Conservation (phyloP, 37 sponge, comb jelly and placozoan genomes). For the Spongilla lacustris region DNA sequence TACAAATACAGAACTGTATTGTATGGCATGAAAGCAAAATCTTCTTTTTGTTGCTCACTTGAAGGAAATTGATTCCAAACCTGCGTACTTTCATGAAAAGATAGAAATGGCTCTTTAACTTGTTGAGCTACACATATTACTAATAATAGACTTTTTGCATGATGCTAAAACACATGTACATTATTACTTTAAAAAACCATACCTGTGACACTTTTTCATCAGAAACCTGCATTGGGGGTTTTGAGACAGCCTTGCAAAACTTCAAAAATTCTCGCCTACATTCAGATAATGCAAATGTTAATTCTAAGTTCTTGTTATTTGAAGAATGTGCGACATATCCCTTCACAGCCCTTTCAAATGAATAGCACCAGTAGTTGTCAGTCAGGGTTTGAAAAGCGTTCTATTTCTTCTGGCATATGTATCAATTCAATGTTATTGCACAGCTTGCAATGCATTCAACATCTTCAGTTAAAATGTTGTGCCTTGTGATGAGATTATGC, state of each 20-base stretch:
- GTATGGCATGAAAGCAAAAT: no score
- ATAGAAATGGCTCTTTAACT: no score
- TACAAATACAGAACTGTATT: no score
- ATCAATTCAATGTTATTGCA: background rate
- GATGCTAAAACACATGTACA: no score
- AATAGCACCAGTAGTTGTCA: slow-evolving; percentile 12
- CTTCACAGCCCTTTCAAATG: slow-evolving; percentile 18
- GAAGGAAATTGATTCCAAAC: no score
- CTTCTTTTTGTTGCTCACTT: no score
- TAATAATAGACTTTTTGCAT: no score
- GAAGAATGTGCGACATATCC: background rate
- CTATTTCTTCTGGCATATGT: background rate
- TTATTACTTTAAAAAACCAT: no score
- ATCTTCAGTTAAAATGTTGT: slow-evolving; percentile 4
- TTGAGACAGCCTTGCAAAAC: background rate
- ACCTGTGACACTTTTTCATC: background rate
- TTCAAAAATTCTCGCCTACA: slow-evolving; percentile 1
- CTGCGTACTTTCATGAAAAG: no score
- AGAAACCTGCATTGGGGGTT: background rate
- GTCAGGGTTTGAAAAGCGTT: background rate
- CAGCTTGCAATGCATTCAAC: background rate
- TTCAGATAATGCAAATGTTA: background rate
- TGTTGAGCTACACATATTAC: no score
- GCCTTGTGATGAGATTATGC: background rate
- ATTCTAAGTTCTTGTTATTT: slow-evolving; percentile 1